Conservation (phyloP, 1,140 invertebrate genomes). For the Aphaenogaster rudis region DNA sequence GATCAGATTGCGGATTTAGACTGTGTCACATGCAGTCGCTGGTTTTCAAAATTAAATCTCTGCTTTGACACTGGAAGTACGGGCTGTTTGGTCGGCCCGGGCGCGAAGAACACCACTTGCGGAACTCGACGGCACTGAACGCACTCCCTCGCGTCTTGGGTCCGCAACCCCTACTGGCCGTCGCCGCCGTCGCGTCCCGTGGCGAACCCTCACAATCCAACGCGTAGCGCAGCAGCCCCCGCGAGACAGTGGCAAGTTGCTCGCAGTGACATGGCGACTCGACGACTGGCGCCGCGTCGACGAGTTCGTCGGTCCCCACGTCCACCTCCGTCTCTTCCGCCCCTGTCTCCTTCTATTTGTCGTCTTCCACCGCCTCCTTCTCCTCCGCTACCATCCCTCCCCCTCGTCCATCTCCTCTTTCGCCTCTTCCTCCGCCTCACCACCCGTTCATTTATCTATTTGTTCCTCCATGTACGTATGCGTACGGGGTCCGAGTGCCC, state of each 20-base stretch:
- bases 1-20: background rate
- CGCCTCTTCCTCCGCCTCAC: background rate
- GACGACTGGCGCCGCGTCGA: constrained; percentile 77
- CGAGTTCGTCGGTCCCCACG: constrained; percentile 71
- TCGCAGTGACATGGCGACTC: constrained; percentile 73
- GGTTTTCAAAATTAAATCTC: background rate
- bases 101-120: constrained; percentile 31
- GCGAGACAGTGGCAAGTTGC: constrained; percentile 57
- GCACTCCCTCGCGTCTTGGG: constrained; percentile 53
- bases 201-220: constrained; percentile 34
- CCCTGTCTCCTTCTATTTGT: constrained; percentile 24
- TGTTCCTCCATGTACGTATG: constrained; percentile 31
- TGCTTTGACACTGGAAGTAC: background rate
- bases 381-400: background rate
- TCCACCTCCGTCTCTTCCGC: constrained; percentile 40
- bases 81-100: background rate
- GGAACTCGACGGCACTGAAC: constrained; percentile 12
- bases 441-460: constrained; percentile 58
- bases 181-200: background rate
- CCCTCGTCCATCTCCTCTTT: background rate
- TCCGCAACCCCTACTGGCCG: constrained; percentile 73
- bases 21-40: background rate
- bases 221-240: constrained; percentile 50
- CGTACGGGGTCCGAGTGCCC: constrained; percentile 14
- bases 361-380: constrained; percentile 11